phyloP scores from a whole-genome alignment of 2,797 vertebrate genomes.

The Prionace glauca region DNA sequence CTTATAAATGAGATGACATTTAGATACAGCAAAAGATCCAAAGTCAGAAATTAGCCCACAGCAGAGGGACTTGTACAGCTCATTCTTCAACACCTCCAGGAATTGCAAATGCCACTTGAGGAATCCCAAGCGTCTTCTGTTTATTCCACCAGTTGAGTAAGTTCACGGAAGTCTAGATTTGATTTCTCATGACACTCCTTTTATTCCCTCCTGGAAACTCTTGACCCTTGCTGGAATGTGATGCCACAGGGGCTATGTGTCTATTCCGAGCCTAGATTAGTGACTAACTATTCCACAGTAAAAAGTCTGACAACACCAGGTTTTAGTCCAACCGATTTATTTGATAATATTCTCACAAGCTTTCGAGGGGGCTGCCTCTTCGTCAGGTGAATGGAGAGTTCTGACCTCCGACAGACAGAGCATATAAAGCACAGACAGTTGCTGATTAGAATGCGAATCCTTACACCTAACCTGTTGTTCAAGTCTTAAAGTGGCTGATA shows the following conservation, averaged over 20 bases:
- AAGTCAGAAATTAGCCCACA: background rate
- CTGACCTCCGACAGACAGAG: too few relatives aligned
- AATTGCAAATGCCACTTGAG: background rate
- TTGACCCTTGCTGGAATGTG: background rate
- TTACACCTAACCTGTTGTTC: too few relatives aligned
- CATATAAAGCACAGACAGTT: too few relatives aligned
- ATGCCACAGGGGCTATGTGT: background rate
- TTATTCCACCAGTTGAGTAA: background rate
- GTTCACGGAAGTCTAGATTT: background rate
- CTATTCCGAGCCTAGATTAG: background rate
- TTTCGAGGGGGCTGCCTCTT: too few relatives aligned
- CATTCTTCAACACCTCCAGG: background rate
- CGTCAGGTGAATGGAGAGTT: too few relatives aligned
- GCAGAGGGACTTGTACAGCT: background rate
- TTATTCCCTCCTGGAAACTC: background rate
- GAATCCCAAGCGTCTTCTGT: background rate
- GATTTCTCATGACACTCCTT: background rate
- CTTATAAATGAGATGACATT: background rate
- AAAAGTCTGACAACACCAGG: too few relatives aligned
- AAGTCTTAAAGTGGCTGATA: too few relatives aligned
- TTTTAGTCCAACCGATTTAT: too few relatives aligned
- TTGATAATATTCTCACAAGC: too few relatives aligned
- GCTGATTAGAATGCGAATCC: too few relatives aligned
- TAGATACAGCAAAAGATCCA: background rate
- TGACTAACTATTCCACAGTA: background rate